Percentiles rank a stretch among this genome's conserved stretches.
Evolutionary conservation across 2,888 invertebrate genomes (phyloP).

Genomic region (Peribatodes rhomboidaria): DNA sequence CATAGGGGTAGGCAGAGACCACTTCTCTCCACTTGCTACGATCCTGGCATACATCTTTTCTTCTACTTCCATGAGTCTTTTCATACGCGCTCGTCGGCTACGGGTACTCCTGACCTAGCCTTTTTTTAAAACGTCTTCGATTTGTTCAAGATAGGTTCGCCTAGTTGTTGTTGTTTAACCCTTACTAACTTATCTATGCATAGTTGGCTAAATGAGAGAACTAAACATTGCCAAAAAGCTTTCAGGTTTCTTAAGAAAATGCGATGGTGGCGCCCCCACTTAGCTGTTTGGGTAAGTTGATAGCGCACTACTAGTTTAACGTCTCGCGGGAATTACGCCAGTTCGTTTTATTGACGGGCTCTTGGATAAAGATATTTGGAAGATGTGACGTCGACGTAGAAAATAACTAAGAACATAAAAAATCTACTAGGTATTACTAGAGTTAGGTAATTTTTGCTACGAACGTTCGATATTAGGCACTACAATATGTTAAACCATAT

Average conservation of each 20-base stretch:
- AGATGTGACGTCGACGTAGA: conserved; percentile 18
- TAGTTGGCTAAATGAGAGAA: background rate
- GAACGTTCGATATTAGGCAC: background rate
- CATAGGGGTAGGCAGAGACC: no score
- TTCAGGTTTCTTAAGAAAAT: background rate
- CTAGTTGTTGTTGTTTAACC: no score
- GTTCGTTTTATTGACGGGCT: conserved; percentile 24
- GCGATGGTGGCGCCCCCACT: background rate
- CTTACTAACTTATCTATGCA: conserved; percentile 3
- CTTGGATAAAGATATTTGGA: conserved; percentile 17
- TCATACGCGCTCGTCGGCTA: no score
- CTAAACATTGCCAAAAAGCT: background rate
- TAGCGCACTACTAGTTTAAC: conserved; percentile 19
- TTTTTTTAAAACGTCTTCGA: no score
- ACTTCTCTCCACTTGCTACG: no score
- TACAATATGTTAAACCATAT: no score
- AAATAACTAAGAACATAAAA: conserved; percentile 1
- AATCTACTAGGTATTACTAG: background rate
- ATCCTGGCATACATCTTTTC: no score
- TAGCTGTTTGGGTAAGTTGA: background rate
- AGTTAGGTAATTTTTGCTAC: background rate
- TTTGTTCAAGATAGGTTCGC: no score
- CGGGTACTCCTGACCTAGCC: no score
- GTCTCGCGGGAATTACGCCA: conserved; percentile 28
- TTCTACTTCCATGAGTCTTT: no score